These are phyloP conservation scores for Drosophila kikkawai DNA, from an alignment of 1,140 invertebrate species.

Conservation along the genomic window DNA sequence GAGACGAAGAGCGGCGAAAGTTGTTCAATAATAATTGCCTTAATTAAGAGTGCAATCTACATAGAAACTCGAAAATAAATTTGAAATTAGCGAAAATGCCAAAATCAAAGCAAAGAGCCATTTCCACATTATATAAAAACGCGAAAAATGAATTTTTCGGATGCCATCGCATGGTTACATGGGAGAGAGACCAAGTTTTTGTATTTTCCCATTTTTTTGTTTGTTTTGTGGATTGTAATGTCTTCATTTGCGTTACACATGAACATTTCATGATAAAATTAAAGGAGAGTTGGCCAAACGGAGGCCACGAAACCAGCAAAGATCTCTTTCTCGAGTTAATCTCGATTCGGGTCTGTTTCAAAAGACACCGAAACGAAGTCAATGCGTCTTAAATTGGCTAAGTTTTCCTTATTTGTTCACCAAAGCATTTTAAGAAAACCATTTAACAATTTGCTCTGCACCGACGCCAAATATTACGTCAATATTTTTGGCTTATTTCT, in stretches of 20 bases:
- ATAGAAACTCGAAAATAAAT: constrained; percentile 61
- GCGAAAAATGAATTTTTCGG: constrained; percentile 59
- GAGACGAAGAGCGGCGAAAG: constrained; percentile 54
- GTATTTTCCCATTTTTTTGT: constrained; percentile 29
- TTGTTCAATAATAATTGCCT: constrained; percentile 58
- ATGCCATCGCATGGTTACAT: constrained; percentile 44
- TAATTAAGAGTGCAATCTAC: constrained; percentile 54
- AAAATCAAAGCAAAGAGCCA: constrained; percentile 44
- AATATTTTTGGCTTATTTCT: constrained; percentile 35
- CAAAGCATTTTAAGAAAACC: constrained; percentile 1
- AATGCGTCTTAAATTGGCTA: constrained; percentile 36
- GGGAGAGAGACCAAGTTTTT: constrained; percentile 37
- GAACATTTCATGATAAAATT: constrained; percentile 37
- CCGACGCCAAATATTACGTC: constrained; percentile 39
- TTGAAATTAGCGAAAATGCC: constrained; percentile 51
- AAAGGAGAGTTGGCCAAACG: constrained; percentile 35
- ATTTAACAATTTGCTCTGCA: constrained; percentile 42
- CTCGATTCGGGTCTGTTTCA: constrained; percentile 28
- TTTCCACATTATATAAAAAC: constrained; percentile 73
- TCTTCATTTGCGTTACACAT: constrained; percentile 49
- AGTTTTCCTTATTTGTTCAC: constrained; percentile 50
- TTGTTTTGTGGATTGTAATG: constrained; percentile 22
- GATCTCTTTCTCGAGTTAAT: constrained; percentile 32
- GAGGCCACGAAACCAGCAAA: constrained; percentile 32
- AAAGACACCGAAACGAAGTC: constrained; percentile 41